These are phyloP conservation scores for Mystacides longicornis DNA, from an alignment of 2,888 invertebrate genomes.

Conservation along the genomic window DNA sequence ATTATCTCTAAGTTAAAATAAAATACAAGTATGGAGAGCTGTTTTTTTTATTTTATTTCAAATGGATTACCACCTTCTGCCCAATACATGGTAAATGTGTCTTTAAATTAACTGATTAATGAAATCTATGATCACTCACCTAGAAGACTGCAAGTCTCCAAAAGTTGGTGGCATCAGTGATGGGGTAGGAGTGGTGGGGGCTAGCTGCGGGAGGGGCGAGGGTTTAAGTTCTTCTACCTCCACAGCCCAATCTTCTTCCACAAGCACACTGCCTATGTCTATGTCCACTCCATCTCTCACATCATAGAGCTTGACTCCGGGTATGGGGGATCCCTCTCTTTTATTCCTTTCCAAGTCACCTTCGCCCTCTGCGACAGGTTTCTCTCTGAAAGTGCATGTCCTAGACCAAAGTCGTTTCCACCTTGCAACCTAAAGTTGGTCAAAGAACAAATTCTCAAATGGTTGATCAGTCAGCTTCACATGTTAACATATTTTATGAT, in stretches of 20 bases:
- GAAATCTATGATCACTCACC: too few relatives aligned
- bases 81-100: too few relatives aligned
- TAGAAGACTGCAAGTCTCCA: constrained; percentile 40
- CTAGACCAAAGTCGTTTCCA: constrained; percentile 76
- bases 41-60: too few relatives aligned
- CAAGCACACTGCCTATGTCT: constrained; percentile 54
- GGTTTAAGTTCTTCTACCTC: constrained; percentile 31
- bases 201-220: constrained; percentile 30
- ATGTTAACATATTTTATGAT: background rate
- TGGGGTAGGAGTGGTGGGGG: constrained; percentile 29
- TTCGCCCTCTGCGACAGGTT: constrained; percentile 30
- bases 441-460: background rate
- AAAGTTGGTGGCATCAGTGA: constrained; percentile 29
- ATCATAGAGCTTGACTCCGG: constrained; percentile 70
- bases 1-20: too few relatives aligned
- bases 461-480: background rate
- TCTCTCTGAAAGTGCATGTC: constrained; percentile 64
- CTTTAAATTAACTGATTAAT: too few relatives aligned
- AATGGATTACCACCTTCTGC: too few relatives aligned
- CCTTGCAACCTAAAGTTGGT: constrained; percentile 50
- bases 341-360: constrained; percentile 33
- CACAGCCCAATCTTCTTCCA: constrained; percentile 52
- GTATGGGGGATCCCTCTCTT: constrained; percentile 65
- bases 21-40: too few relatives aligned
- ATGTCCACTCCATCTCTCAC: constrained; percentile 55